Percentiles rank a stretch among this genome's conserved stretches.
Conservation (phyloP, 2,888 invertebrate species). For the Hydroisotoma schaefferi region DNA sequence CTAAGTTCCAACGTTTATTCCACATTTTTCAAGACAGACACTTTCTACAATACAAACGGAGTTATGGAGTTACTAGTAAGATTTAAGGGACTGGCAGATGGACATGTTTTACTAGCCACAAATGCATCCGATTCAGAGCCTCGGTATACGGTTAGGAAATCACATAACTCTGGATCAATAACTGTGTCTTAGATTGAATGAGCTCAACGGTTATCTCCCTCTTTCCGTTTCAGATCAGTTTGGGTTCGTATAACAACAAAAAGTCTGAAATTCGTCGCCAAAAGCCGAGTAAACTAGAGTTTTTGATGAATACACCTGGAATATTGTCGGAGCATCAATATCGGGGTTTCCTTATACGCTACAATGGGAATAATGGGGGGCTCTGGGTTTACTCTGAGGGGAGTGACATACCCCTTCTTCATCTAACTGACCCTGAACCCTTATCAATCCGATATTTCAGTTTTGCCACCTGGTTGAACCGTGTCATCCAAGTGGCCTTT, state of each 20-base stretch:
- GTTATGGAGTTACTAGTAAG: conserved; percentile 30
- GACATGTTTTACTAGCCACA: conserved; percentile 27
- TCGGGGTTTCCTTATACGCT: conserved; percentile 40
- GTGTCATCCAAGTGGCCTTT: conserved; percentile 42
- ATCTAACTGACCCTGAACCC: conserved; percentile 34
- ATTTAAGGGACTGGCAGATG: conserved; percentile 42
- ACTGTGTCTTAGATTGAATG: too few relatives aligned
- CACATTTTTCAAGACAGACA: conserved; percentile 23
- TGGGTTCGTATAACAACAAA: conserved; percentile 44
- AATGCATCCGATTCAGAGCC: conserved; percentile 26
- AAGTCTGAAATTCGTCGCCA: conserved; percentile 35
- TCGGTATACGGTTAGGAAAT: conserved; percentile 1
- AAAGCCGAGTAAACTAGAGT: conserved; percentile 21
- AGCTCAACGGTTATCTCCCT: too few relatives aligned
- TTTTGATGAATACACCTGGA: conserved; percentile 32
- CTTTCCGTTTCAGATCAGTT: conserved; percentile 24
- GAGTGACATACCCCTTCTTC: conserved; percentile 30
- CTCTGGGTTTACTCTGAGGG: conserved; percentile 37
- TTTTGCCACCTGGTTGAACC: conserved; percentile 38
- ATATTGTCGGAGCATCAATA: conserved; percentile 40
- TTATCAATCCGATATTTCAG: conserved; percentile 29
- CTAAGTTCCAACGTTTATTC: conserved; percentile 23
- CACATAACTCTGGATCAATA: too few relatives aligned
- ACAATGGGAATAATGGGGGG: conserved; percentile 28
- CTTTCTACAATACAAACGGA: conserved; percentile 23